A percentile compares a stretch with the other conserved stretches of the same genome.
phyloP scores from a whole-genome alignment of 2,888 invertebrate species.

The Hemistola chrysoprasaria region DNA sequence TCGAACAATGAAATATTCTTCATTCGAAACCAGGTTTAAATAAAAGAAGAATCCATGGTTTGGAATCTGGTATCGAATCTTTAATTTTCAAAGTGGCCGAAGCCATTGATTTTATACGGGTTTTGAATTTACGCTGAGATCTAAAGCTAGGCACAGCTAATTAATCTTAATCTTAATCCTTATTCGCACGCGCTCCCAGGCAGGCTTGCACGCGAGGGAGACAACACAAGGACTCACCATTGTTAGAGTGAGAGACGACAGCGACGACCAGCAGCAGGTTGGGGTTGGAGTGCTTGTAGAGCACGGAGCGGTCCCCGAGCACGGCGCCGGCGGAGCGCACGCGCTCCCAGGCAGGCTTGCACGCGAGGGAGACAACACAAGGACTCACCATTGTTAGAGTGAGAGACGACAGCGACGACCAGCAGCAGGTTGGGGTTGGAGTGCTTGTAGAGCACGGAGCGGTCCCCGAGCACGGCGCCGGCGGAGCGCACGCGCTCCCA shows the following conservation, averaged over 20 bases:
- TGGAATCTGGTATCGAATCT: no score
- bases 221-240: constrained; percentile 75
- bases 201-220: no score
- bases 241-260: constrained; percentile 88
- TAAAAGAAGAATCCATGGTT: no score
- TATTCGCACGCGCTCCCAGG: no score
- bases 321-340: constrained; percentile 39
- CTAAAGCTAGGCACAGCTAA: no score
- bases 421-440: constrained; percentile 98
- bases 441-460: constrained; percentile 99
- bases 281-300: constrained; percentile 99
- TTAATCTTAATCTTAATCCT: no score
- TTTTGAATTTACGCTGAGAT: no score
- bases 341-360: no score
- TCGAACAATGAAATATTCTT: no score
- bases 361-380: constrained; percentile 1
- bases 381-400: constrained; percentile 87
- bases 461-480: constrained; percentile 87
- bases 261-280: constrained; percentile 95
- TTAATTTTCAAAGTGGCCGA: no score
- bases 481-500: constrained; percentile 25
- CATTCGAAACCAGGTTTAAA: no score
- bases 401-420: constrained; percentile 89
- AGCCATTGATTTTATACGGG: no score
- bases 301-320: constrained; percentile 96